Evolutionary conservation across 2,113 vertebrate genomes (phyloP), one percentile per base, ranked within the genome.

Genomic region (Micromys minutus): DNA sequence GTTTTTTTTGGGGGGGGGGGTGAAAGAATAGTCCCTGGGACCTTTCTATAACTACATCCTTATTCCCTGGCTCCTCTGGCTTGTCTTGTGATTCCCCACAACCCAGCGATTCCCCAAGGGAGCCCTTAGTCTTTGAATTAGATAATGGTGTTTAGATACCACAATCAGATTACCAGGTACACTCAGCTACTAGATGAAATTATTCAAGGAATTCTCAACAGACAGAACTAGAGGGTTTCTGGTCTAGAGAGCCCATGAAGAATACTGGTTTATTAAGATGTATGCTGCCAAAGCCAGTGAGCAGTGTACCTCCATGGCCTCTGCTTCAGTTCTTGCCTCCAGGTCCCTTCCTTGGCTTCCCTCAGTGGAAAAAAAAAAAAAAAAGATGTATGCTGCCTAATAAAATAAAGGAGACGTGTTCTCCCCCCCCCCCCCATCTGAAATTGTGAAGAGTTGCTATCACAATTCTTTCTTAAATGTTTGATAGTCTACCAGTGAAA

Each of bases 401-500:
- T 67, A 76, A 81, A 69, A 69, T 29, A 22, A 69, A 10, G 21
- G 57, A 39, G 19, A 39, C 31, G 24, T 71, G 7, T 12, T 85
- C 7, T 26, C 4, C 26, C 9, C 7, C 67, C 17, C 79, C 11
- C 24, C 31, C 31, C 83, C 86, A 52, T 55, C 59, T 65, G 71
- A 89, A 75, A 92, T 5, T 77, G 52, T 72, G 71, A 39, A 52
- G 52, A 77, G 67, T 3, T 72, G n/a, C 7, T 93, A 93, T 55
- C n/a, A n/a, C n/a, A 80, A 42, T 55, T 90, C 55, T 90, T 94
- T 50, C 17, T 87, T 86, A 79, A 55, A 85, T 52, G 45, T 76
- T 85, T 95, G 61, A n/a, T 45, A 87, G 22, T 80, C 75, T 87
- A n/a, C 10, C n/a, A 55, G n/a, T 79, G 13, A 94, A 94, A 79